Base-by-base conservation (phyloP, 2,888 invertebrate genomes). In the Unio pictorum region DNA sequence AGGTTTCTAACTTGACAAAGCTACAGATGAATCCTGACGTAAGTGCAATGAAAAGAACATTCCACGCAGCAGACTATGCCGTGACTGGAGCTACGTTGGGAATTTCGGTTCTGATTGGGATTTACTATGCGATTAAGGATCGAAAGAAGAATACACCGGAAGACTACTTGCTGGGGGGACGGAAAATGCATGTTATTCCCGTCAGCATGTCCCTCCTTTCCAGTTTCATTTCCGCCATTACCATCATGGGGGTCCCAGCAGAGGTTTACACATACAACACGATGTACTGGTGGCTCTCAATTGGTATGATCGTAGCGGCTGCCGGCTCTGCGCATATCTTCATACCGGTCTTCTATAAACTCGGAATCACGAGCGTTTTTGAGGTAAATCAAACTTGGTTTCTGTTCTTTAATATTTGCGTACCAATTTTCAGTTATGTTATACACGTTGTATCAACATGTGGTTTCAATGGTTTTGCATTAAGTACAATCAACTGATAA, bases 191-290 rank as follows among this genome's bases (percentile, higher is more conserved):
- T 17, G 76, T 84, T 4, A 58, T 81, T 28, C 88, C 88, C 0
- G 86, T 87, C 15, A 73, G 86, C 0, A 74, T 87, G 73, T 87
- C 87, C n/a, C 67, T 88, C 26, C 72, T 88, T 23, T 87, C 88
- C 26, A 84, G 83, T 70, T 88, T 88, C 75, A 87, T 88, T 69
- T 87, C 87, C 8, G 88, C 87, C 61, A 86, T 87, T 57, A 87
- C 87, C 0, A 73, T 88, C 60, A 80, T 87, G 8, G 86, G 86
- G 1, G 84, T 82, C 1, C 86, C 87, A 20, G 80, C 85, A 0
- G 87, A 87, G 74, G 80, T 86, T 20, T 88, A 87, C 68, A 71
- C 77, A 18, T 84, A 81, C 72, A 86, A 86, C 59, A 83, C 85
- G 11, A 82, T 84, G 83, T 86, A 82, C 67, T 72, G 78, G 74